These are phyloP conservation scores for Aspidoscelis tigris DNA, from an alignment of 2,113 vertebrate genomes.

Conservation along the genomic window DNA sequence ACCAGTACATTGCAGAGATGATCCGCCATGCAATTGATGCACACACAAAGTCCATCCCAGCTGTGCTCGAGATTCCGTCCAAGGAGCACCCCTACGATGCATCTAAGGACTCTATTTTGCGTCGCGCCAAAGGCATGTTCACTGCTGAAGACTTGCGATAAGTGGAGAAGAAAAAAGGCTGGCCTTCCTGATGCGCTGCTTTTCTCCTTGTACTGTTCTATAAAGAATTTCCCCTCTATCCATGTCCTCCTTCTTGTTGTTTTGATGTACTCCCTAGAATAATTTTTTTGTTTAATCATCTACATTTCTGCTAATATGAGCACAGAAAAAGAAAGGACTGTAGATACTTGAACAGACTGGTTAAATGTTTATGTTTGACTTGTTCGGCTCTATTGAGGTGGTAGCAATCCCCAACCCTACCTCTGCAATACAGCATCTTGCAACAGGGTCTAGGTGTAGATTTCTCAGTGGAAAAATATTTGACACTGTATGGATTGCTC, in stretches of 20 bases:
- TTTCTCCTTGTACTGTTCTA: fast-evolving
- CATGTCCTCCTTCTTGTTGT: neutral
- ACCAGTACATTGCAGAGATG: constrained; percentile 96
- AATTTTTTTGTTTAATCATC: neutral
- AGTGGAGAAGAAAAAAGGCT: neutral
- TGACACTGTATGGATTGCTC: neutral
- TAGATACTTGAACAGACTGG: neutral
- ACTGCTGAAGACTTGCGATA: constrained; percentile 91
- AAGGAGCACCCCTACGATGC: constrained; percentile 96
- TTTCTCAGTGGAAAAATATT: neutral
- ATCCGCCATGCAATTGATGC: constrained; percentile 92
- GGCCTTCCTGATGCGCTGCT: neutral
- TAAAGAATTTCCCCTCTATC: neutral
- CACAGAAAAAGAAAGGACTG: neutral
- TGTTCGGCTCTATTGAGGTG: neutral
- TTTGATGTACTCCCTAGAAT: neutral
- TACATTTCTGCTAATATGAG: neutral
- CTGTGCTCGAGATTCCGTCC: constrained; percentile 93
- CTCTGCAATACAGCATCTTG: fast-evolving
- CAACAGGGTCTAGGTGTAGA: neutral
- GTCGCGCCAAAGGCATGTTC: constrained; percentile 94
- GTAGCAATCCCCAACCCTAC: fast-evolving
- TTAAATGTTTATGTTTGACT: neutral
- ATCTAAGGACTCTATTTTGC: constrained; percentile 93
- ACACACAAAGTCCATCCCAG: constrained; percentile 89